Conservation (phyloP, 2,888 invertebrate genomes). For the Cenopis cana region DNA sequence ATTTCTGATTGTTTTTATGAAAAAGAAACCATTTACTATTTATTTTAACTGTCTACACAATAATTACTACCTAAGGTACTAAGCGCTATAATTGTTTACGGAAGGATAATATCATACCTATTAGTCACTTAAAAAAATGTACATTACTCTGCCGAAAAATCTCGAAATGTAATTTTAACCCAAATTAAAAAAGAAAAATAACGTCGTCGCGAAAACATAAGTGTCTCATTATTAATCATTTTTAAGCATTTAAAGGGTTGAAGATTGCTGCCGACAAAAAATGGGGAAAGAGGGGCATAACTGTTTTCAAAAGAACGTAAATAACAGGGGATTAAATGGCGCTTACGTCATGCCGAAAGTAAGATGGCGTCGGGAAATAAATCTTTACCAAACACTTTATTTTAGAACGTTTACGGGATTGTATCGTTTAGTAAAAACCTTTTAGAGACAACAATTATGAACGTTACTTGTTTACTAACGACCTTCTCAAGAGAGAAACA, state of each 20-base stretch:
- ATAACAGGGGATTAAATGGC: background rate
- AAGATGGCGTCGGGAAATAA: constrained; percentile 23
- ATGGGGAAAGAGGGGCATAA: constrained; percentile 41
- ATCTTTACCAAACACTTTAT: constrained; percentile 44
- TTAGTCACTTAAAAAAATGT: background rate
- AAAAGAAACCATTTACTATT: too few species aligned
- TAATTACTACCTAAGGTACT: too few species aligned
- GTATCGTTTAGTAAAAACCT: background rate
- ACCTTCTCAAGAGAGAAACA: too few species aligned
- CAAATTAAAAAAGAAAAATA: constrained; percentile 2
- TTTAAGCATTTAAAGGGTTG: constrained; percentile 42
- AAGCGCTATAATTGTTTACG: background rate
- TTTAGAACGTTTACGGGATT: constrained; percentile 31
- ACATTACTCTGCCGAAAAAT: background rate
- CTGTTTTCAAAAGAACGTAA: background rate
- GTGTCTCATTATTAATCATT: constrained; percentile 39
- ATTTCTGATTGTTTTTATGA: too few species aligned
- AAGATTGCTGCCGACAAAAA: constrained; percentile 38
- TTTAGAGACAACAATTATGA: background rate
- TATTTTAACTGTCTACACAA: too few species aligned
- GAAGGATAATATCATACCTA: background rate
- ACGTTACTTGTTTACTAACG: background rate
- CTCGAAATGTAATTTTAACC: background rate
- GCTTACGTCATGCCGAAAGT: background rate
- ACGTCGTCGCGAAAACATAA: constrained; percentile 22